These are phyloP conservation scores for Eupelmus urozonus DNA, from an alignment of 2,888 invertebrate species.

Conservation along the genomic window DNA sequence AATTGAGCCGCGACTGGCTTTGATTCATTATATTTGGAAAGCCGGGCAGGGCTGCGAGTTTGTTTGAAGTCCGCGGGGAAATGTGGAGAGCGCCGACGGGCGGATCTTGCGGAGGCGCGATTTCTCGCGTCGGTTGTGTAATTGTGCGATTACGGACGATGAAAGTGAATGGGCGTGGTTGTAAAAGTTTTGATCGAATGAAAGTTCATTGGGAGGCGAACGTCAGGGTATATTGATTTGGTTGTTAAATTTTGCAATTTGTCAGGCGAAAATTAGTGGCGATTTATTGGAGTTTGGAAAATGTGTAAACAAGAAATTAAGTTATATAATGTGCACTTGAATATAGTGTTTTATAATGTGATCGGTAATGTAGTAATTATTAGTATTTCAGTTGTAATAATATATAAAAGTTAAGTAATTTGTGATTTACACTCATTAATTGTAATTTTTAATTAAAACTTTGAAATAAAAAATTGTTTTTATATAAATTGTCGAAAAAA, in stretches of 20 bases:
- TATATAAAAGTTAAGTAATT: too few species aligned
- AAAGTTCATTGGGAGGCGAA: constrained; percentile 15
- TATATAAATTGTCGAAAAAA: too few species aligned
- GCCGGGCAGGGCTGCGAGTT: background rate
- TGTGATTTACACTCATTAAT: too few species aligned
- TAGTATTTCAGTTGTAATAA: too few species aligned
- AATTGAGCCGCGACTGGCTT: constrained; percentile 53
- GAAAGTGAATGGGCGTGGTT: constrained; percentile 11
- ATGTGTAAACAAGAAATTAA: too few species aligned
- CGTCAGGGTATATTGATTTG: background rate
- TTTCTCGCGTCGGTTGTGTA: constrained; percentile 14
- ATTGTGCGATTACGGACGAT: constrained; percentile 13
- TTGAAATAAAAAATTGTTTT: too few species aligned
- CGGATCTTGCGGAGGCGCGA: constrained; percentile 7
- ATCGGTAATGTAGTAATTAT: constrained; percentile 11
- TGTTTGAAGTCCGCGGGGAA: background rate
- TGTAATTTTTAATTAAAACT: too few species aligned
- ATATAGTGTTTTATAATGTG: too few species aligned
- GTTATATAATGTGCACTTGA: too few species aligned
- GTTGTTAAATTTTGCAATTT: too few species aligned
- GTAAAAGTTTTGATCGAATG: constrained; percentile 41
- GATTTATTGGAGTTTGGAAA: too few species aligned
- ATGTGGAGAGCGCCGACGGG: background rate
- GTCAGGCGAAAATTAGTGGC: too few species aligned
- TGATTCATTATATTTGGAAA: constrained; percentile 47